Evolutionary conservation across 1,140 invertebrate genomes (phyloP).

Genomic region (Brachionus koreanus): DNA sequence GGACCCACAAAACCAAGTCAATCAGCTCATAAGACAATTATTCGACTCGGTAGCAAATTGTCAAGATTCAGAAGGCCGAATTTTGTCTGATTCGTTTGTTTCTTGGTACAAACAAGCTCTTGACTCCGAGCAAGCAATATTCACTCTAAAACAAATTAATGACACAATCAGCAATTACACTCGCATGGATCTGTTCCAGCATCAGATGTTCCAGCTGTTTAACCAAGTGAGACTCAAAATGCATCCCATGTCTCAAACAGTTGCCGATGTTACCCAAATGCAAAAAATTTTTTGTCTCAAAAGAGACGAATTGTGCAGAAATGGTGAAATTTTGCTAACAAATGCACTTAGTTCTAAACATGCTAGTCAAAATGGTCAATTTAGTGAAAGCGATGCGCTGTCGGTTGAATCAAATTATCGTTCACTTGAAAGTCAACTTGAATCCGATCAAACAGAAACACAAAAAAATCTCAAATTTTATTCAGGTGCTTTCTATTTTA

Average conservation of each 20-base stretch:
- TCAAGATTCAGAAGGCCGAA: neutral
- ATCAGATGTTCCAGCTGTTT: neutral
- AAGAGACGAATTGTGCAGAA: conserved; percentile 38
- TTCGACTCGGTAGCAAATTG: neutral
- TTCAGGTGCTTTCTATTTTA: neutral
- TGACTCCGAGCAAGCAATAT: neutral
- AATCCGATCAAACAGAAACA: neutral
- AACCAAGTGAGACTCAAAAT: neutral
- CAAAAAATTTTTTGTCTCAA: neutral
- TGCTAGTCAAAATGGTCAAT: neutral
- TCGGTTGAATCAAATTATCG: neutral
- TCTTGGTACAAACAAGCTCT: neutral
- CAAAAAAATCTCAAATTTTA: neutral
- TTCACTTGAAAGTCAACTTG: neutral
- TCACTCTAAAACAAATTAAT: neutral
- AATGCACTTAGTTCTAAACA: neutral
- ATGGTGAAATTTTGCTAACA: neutral
- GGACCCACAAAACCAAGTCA: neutral
- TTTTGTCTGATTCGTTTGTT: neutral
- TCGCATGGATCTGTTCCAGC: conserved; percentile 1
- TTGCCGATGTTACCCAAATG: neutral
- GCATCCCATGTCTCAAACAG: neutral
- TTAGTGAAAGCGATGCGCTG: neutral
- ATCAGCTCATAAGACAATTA: neutral
- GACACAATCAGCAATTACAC: neutral